phyloP scores from a whole-genome alignment of 2,797 vertebrate genomes.

The Coluber constrictor region DNA sequence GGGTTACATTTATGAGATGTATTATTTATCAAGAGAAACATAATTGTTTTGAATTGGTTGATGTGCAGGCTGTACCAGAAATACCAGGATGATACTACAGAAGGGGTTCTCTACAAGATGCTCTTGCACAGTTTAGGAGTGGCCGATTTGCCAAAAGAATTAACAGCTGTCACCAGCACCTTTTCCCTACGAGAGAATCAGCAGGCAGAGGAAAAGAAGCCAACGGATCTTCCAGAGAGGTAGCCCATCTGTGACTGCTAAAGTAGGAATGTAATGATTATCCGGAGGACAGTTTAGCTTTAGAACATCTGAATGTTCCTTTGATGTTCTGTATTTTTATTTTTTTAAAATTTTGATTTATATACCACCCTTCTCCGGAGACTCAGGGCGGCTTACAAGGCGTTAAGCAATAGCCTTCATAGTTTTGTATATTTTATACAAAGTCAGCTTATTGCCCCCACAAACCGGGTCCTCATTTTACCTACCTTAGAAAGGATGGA shows the following conservation, averaged over 20 bases:
- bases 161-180: slow-evolving; percentile 24
- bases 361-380: too few species aligned
- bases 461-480: too few species aligned
- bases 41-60: slow-evolving; percentile 29
- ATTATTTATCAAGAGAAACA: neutral
- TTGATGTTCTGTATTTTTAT: neutral
- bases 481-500: too few species aligned
- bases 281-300: neutral
- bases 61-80: slow-evolving; percentile 66
- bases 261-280: neutral
- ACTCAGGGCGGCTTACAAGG: too few species aligned
- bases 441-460: too few species aligned
- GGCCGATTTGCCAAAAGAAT: slow-evolving; percentile 28
- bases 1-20: neutral
- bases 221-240: slow-evolving; percentile 48
- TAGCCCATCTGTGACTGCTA: slow-evolving; percentile 39
- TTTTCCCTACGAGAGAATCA: slow-evolving; percentile 45
- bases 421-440: too few species aligned
- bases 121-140: slow-evolving; percentile 68
- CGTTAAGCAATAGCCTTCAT: too few species aligned
- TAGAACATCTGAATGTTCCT: neutral
- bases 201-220: slow-evolving; percentile 56
- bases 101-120: slow-evolving; percentile 67
- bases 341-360: too few species aligned
- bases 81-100: slow-evolving; percentile 58